These are phyloP conservation scores for Danaus plexippus DNA, from an alignment of 1,140 invertebrate species.

Conservation along the genomic window DNA sequence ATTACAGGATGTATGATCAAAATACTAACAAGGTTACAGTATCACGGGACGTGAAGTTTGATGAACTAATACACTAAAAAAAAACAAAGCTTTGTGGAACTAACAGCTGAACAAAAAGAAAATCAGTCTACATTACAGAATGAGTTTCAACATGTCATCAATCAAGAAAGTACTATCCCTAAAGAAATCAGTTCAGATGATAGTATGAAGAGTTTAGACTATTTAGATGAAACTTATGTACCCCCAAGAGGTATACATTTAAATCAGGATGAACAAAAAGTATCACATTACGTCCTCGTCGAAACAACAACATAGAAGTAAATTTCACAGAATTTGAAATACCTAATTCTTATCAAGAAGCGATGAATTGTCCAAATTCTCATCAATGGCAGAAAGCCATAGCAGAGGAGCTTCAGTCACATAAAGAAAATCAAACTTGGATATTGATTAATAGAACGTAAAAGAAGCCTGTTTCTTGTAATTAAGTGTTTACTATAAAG, in stretches of 20 bases:
- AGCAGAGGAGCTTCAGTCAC: slow-evolving; percentile 2
- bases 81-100: too few relatives aligned
- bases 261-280: slow-evolving; percentile 1
- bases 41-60: slow-evolving; percentile 11
- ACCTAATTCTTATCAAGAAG: slow-evolving; percentile 5
- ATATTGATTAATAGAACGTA: background rate
- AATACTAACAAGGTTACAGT: slow-evolving; percentile 14
- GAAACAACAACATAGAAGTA: background rate
- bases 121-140: too few relatives aligned
- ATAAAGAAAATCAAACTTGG: slow-evolving; percentile 6
- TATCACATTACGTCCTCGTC: background rate
- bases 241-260: background rate
- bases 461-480: background rate
- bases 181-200: too few relatives aligned
- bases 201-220: slow-evolving; percentile 3
- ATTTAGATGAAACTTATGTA: background rate
- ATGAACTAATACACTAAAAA: too few relatives aligned
- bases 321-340: background rate
- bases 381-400: slow-evolving; percentile 2
- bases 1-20: slow-evolving; percentile 17
- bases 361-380: slow-evolving; percentile 5
- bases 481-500: too few relatives aligned
- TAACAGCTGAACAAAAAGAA: too few relatives aligned
- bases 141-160: too few relatives aligned
- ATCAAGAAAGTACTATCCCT: too few relatives aligned